Percentiles rank a stretch among this genome's conserved stretches.
Evolutionary conservation across 2,113 vertebrate genomes (phyloP).

Genomic region (Nicator chloris): DNA sequence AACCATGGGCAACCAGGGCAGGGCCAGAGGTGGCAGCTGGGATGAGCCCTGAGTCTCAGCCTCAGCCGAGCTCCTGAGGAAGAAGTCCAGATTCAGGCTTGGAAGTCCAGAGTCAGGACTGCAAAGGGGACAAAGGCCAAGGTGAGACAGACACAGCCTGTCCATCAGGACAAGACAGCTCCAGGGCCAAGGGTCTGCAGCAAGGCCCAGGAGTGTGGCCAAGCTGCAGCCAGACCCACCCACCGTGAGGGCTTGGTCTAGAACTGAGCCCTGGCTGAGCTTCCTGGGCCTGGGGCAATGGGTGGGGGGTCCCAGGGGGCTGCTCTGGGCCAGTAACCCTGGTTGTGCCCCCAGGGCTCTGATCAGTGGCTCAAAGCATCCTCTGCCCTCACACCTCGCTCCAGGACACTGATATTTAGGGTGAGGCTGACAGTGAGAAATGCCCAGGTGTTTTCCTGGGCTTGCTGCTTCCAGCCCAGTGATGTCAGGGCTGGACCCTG

Average conservation of each 20-base stretch:
- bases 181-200: neutral
- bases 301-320: neutral
- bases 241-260: neutral
- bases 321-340: neutral
- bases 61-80: neutral
- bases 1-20: accelerated
- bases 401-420: neutral
- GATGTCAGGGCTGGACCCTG: accelerated
- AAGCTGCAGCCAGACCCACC: neutral
- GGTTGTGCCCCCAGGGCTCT: neutral
- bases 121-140: neutral
- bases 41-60: neutral
- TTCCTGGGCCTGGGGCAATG: accelerated
- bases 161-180: accelerated
- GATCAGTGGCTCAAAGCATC: neutral
- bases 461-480: neutral
- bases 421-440: neutral
- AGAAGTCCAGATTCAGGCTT: neutral
- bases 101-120: neutral
- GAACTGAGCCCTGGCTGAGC: neutral
- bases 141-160: no score
- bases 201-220: neutral
- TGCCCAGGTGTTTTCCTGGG: neutral
- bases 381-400: neutral
- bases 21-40: neutral